These are phyloP conservation scores for Thalassarche chlororhynchos DNA, from an alignment of 2,113 vertebrate species.

Conservation along the genomic window DNA sequence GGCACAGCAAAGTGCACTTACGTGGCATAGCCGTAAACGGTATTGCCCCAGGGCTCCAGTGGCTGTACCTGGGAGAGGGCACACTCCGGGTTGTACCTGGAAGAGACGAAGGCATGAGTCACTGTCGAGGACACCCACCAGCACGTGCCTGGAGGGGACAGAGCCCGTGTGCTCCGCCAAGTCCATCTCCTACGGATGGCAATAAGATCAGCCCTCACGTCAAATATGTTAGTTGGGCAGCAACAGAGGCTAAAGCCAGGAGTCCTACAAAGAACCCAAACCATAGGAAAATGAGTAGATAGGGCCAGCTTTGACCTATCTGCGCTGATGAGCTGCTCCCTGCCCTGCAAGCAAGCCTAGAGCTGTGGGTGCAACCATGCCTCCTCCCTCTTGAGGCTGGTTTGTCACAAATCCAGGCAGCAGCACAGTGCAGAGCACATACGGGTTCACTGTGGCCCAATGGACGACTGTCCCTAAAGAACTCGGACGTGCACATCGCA, in stretches of 20 bases:
- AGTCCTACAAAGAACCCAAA: background rate
- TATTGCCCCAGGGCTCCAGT: constrained; percentile 82
- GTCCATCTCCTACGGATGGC: background rate
- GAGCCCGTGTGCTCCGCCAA: background rate
- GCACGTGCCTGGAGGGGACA: background rate
- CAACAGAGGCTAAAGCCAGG: background rate
- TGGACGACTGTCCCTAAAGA: background rate
- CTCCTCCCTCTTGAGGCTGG: background rate
- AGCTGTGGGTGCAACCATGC: background rate
- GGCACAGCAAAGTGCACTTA: constrained; percentile 59
- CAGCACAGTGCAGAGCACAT: background rate
- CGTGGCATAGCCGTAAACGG: constrained; percentile 89
- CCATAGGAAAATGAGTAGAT: background rate
- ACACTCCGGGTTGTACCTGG: constrained; percentile 83
- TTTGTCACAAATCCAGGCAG: background rate
- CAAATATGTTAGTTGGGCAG: background rate
- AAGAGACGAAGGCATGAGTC: background rate
- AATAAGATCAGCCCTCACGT: background rate
- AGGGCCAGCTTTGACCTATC: background rate
- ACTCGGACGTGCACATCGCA: background rate
- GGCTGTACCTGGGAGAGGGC: constrained; percentile 80
- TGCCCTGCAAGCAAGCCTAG: background rate
- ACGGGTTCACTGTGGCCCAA: rapidly evolving
- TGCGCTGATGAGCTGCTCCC: background rate
- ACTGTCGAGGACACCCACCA: rapidly evolving